Evolutionary conservation across 2,888 invertebrate species (phyloP), one percentile per base, ranked within the genome.

Genomic region (Drosophila leonis): DNA sequence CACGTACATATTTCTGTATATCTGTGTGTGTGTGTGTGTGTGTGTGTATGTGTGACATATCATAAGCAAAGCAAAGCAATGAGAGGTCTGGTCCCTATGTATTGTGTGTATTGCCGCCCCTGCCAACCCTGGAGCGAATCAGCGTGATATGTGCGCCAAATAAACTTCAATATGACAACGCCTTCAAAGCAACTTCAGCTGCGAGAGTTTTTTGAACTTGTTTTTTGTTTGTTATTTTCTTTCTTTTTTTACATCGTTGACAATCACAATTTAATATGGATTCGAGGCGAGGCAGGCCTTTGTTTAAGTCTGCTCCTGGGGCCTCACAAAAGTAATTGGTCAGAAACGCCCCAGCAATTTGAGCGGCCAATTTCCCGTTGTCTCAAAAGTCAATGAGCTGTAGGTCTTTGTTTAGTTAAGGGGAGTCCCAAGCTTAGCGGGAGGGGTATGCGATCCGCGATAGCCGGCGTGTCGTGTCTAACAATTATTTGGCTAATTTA

Each of bases 401-500:
- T 33, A 8, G 37, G 39, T 57, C 56, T 72, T 46, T 62, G 55
- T 65, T 46, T 59, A 37, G 48, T 44, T 46, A 35, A 35, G 18
- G 8, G 13, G 35, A 27, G 10, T 29, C 10, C 5, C 29, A n/a
- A 18, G 29, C 13, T 4, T 24, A n/a, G 39, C 7, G n/a, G 12
- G 13, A 0, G 13, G 9, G 35, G 10, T 1, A 10, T 10, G 20
- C 31, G 37, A 56, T 51, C 54, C 27, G 10, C 59, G 65, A 68
- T 80, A 75, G 72, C 56, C 66, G 61, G 42, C 68, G 46, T 73
- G 61, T 75, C 67, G 68, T 80, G 82, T 75, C 80, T 29, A 75
- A 74, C 75, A 84, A 84, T 84, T 83, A 80, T 84, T 75, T 80
- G 67, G 78, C 87, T 82, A 87, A 84, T 86, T 86, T 83, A 82